Conservation (phyloP, 2,888 invertebrate genomes). For the Phlogophora meticulosa region DNA sequence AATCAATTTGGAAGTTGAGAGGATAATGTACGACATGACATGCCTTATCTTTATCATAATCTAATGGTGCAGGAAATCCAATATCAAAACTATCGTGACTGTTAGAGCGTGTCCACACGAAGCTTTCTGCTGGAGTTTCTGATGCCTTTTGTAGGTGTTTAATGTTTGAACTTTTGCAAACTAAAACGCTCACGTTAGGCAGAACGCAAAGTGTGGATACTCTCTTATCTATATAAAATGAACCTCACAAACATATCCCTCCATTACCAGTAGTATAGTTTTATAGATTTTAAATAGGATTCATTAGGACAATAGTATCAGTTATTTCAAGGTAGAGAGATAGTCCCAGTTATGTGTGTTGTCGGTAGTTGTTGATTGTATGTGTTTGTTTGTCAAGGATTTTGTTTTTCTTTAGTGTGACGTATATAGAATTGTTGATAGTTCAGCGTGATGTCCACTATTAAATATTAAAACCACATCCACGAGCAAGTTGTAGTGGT, state of each 20-base stretch:
- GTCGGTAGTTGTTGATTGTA: not conserved
- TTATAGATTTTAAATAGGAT: not conserved
- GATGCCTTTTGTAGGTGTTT: not conserved
- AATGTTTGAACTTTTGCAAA: not conserved
- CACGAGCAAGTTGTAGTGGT: not conserved
- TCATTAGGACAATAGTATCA: not conserved
- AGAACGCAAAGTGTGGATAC: constrained; percentile 9
- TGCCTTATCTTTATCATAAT: constrained; percentile 37
- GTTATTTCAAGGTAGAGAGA: not conserved
- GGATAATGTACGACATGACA: constrained; percentile 49
- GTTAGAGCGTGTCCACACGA: constrained; percentile 26
- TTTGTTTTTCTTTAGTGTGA: not conserved
- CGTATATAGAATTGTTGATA: not conserved
- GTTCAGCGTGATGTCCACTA: constrained; percentile 10
- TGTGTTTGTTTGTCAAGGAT: not conserved
- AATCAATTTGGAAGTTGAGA: constrained; percentile 37
- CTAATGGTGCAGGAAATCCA: constrained; percentile 44
- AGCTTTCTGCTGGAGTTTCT: not conserved
- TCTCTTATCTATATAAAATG: not conserved
- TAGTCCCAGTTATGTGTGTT: not conserved
- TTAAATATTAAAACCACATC: too few species aligned
- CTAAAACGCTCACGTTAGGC: too few species aligned
- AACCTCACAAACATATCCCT: constrained; percentile 36
- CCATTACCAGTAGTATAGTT: constrained; percentile 23
- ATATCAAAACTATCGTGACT: constrained; percentile 44